A percentile compares a stretch with the other conserved stretches of the same genome.
Evolutionary conservation across 2,113 vertebrate genomes (phyloP).

Genomic region (Xenopus borealis): DNA sequence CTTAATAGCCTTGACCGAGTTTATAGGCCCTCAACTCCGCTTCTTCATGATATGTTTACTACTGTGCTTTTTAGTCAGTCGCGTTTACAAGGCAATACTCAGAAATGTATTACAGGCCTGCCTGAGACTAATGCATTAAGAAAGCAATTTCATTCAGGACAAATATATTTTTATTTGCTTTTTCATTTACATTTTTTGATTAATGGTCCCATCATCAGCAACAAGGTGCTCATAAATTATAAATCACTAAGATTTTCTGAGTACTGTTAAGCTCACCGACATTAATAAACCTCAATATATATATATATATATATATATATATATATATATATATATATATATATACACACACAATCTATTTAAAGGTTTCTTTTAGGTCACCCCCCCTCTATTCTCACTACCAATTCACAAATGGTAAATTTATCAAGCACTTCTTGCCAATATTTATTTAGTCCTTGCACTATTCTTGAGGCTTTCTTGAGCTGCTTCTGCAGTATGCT

Average conservation of each 20-base stretch:
- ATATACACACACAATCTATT: background rate
- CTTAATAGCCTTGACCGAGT: conserved; percentile 3
- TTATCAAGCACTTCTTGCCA: too few species aligned
- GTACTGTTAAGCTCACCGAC: too few species aligned
- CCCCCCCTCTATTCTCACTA: too few species aligned
- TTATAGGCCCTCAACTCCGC: background rate
- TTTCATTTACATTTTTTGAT: conserved; percentile 14
- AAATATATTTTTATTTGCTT: background rate
- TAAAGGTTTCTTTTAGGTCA: too few species aligned
- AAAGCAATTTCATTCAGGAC: background rate
- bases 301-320: too few species aligned
- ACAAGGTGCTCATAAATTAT: conserved; percentile 2
- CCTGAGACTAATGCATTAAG: background rate
- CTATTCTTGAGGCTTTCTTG: too few species aligned
- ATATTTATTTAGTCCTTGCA: too few species aligned
- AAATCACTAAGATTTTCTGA: background rate
- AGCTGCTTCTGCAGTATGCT: background rate
- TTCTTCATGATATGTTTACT: conserved; percentile 12
- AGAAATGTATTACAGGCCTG: background rate
- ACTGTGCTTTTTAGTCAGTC: background rate
- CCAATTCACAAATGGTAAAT: too few species aligned
- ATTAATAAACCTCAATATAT: too few species aligned
- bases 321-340: too few species aligned
- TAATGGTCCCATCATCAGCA: background rate
- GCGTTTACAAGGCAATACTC: conserved; percentile 3